Percentiles rank a stretch among this genome's conserved stretches.
Conservation (phyloP, 2,113 vertebrate genomes). For the Leucopsar rothschildi region DNA sequence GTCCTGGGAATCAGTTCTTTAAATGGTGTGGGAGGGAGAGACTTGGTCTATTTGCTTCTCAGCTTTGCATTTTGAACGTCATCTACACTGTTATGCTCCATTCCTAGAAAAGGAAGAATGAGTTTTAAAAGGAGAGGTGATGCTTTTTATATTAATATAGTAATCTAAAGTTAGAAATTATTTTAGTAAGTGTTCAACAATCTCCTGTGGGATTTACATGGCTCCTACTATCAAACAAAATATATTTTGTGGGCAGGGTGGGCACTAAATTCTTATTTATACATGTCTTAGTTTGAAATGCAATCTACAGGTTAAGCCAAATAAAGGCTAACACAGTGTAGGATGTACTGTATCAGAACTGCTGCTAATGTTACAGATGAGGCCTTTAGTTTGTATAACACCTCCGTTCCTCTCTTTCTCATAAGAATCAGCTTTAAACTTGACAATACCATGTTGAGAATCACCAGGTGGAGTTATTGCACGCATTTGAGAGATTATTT, state of each 20-base stretch:
- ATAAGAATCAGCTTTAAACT: background rate
- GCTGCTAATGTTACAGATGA: background rate
- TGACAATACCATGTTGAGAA: background rate
- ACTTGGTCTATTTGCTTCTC: background rate
- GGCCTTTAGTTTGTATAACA: background rate
- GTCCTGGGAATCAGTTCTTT: background rate
- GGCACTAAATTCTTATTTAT: background rate
- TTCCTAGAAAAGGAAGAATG: background rate
- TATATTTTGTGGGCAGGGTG: background rate
- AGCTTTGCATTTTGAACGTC: background rate
- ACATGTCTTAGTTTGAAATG: background rate
- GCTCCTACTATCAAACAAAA: background rate
- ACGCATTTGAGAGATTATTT: slow-evolving; percentile 4
- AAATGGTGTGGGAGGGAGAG: rapidly evolving
- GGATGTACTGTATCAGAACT: background rate
- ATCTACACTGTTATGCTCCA: background rate
- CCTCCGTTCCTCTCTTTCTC: background rate
- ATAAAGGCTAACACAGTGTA: background rate
- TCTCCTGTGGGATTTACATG: background rate
- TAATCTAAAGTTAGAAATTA: background rate
- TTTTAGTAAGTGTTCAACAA: background rate
- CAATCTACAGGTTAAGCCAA: background rate
- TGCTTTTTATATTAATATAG: background rate
- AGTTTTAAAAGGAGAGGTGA: background rate
- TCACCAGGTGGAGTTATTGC: slow-evolving; percentile 62